Evolutionary conservation across 1,140 invertebrate species (phyloP), one percentile per base, ranked within the genome.

Genomic region (Lithobius niger): DNA sequence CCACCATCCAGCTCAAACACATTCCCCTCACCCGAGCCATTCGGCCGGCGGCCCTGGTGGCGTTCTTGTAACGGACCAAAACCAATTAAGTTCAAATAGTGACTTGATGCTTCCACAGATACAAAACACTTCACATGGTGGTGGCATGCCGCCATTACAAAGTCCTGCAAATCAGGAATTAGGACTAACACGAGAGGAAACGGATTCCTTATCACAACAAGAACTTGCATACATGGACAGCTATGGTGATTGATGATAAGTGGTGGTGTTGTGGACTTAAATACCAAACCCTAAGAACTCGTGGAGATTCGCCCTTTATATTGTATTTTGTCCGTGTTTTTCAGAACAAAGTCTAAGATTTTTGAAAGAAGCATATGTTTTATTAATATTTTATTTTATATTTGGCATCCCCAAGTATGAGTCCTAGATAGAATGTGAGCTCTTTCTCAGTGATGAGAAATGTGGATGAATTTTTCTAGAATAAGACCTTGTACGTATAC

Each of bases 31-130:
- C 55, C 64, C 57, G 24, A 67, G 72, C 21, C 73, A 77, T 10
- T 79, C 81, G 6, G 81, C 82, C 57, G 6, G 16, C 16, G 43
- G 43, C 16, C 57, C 48, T 22, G 56, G 54, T 36, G 59, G 55
- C 15, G 42, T 55, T 26, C 18, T 52, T 15, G 56, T 52, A 18
- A 43, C 57, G 44, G 59, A 60, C 53, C 59, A 58, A 56, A 52
- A 27, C 25, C 48, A 50, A 19, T 10, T 60, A 52, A 57, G 55
- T 36, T 48, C 55, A 2, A 60, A 47, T 28, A 60, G 54, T 53
- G 58, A 61, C 26, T 55, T 61, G 54, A 59, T 61, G 60, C 55
- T 61, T 52, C 56, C 60, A 18, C 57, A 58, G 44, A 50, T 60
- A 13, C 19, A 57, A 31, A 59, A 56, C 18, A 54, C 27, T n/a